Evolutionary conservation across 1,140 invertebrate species (phyloP).

Genomic region (Hormaphis cornu): DNA sequence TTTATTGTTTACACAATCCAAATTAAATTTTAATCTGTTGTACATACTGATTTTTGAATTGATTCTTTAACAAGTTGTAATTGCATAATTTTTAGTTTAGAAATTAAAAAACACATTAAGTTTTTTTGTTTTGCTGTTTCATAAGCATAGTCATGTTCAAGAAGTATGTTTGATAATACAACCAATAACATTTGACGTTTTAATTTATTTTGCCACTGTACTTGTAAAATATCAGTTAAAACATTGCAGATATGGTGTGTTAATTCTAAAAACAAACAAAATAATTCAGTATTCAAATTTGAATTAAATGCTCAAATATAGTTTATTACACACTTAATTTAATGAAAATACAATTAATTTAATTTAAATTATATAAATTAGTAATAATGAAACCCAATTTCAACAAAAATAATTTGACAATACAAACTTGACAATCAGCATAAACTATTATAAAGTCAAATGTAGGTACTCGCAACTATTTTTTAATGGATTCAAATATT

Average conservation of each 20-base stretch:
- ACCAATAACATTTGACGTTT: constrained; percentile 8
- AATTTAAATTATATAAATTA: no score
- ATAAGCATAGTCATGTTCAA: not conserved
- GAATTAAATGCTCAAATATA: no score
- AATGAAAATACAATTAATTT: no score
- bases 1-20: no score
- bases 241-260: not conserved
- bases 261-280: not conserved
- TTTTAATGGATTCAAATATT: no score
- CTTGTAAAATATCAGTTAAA: not conserved
- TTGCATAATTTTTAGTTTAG: constrained; percentile 5
- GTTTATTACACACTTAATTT: no score
- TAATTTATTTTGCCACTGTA: not conserved
- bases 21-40: no score
- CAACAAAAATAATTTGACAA: no score
- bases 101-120: not conserved
- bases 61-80: not conserved
- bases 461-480: no score
- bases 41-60: constrained; percentile 1
- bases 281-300: not conserved
- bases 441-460: no score
- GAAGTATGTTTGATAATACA: not conserved
- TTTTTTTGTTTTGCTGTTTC: not conserved
- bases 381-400: no score
- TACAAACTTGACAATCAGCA: no score